Evolutionary conservation across 2,113 vertebrate species (phyloP).

Genomic region (Elaphurus davidianus): DNA sequence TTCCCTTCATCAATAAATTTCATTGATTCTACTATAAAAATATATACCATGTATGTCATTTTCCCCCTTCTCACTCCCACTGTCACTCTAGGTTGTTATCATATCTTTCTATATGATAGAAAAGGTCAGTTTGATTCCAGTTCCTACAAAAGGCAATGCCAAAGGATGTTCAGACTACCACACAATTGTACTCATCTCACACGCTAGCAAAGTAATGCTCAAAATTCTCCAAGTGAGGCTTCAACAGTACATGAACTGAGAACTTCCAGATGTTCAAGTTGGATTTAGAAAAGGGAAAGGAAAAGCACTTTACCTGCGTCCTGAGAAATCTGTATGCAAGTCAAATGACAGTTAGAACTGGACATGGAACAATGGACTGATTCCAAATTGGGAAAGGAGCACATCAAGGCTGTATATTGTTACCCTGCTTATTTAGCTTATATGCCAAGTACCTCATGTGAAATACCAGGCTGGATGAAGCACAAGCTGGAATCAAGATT

Average conservation of each 20-base stretch:
- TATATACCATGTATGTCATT: neutral
- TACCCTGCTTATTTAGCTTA: neutral
- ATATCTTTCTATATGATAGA: neutral
- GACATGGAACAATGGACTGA: neutral
- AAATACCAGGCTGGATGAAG: neutral
- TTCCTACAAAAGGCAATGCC: neutral
- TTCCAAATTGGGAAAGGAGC: neutral
- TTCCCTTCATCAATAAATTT: neutral
- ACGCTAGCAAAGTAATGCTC: neutral
- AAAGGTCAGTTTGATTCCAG: neutral
- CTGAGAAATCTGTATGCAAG: neutral
- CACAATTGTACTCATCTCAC: neutral
- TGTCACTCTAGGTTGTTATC: neutral
- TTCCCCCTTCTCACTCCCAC: neutral
- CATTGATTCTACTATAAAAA: neutral
- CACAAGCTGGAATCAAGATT: neutral
- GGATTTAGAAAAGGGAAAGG: neutral
- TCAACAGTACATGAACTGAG: neutral
- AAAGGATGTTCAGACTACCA: neutral
- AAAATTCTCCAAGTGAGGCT: neutral
- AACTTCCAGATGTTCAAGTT: neutral
- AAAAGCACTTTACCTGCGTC: neutral
- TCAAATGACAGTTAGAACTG: neutral
- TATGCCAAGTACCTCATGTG: neutral
- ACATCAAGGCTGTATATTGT: neutral